Conservation (phyloP, 2,797 vertebrate genomes). For the Tapera naevia region DNA sequence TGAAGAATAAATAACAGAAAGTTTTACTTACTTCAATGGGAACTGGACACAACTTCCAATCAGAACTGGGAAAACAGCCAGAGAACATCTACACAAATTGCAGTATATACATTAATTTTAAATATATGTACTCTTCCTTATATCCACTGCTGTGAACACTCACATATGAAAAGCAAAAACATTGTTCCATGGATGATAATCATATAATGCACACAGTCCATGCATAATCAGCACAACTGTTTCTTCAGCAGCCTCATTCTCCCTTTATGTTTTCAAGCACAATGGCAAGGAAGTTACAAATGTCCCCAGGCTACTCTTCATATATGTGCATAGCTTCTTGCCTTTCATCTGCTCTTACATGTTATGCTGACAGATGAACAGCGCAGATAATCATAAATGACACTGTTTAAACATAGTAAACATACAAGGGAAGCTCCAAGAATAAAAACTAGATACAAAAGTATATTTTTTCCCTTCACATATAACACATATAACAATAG, state of each 20-base stretch:
- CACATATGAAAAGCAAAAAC: background rate
- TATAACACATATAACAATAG: background rate
- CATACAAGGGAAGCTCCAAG: background rate
- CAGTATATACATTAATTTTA: background rate
- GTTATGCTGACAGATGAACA: background rate
- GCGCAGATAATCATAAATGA: background rate
- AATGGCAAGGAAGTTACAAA: background rate
- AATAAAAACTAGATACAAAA: background rate
- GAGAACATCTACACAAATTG: background rate
- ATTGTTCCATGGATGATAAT: background rate
- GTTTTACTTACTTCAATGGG: background rate
- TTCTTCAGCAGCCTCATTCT: background rate
- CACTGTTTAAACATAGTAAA: background rate
- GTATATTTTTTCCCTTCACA: background rate
- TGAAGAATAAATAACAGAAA: background rate
- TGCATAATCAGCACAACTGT: background rate
- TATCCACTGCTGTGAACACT: background rate
- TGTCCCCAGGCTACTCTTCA: background rate
- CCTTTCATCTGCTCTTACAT: background rate
- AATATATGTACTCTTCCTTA: background rate
- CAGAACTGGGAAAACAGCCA: background rate
- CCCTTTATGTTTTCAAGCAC: background rate
- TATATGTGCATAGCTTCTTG: background rate
- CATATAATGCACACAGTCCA: background rate
- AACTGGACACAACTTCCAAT: background rate